Evolutionary conservation across 92 coral and sea anemone species (phyloP).

Genomic region (Zoanthus sansibaricus): DNA sequence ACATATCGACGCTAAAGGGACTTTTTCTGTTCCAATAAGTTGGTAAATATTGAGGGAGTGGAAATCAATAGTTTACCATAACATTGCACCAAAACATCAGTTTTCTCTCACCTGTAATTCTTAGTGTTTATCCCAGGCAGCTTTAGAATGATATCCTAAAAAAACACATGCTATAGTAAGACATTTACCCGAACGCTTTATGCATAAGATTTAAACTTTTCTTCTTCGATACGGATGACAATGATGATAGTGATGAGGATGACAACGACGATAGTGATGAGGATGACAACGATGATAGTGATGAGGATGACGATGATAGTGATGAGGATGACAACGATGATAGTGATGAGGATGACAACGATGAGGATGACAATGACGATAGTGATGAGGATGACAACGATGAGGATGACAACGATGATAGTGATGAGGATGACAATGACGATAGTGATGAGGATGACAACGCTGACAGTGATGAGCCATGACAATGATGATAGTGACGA

Average conservation of each 20-base stretch:
- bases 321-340: neutral
- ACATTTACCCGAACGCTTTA: neutral
- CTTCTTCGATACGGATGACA: neutral
- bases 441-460: too few relatives aligned
- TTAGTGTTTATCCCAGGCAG: slow-evolving; percentile 46
- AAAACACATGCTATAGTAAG: neutral
- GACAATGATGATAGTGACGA: too few relatives aligned
- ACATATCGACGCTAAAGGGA: too few relatives aligned
- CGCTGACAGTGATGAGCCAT: too few relatives aligned
- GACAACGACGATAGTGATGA: neutral
- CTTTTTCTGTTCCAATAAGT: neutral
- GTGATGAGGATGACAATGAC: too few relatives aligned
- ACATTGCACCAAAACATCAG: neutral
- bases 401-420: neutral
- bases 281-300: neutral
- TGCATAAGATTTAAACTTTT: neutral
- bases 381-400: too few relatives aligned
- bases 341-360: neutral
- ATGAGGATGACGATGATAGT: neutral
- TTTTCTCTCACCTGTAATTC: slow-evolving; percentile 21
- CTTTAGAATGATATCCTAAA: slow-evolving; percentile 32
- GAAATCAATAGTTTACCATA: neutral
- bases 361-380: too few relatives aligned
- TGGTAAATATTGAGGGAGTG: neutral
- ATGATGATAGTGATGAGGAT: neutral